Base-by-base conservation (phyloP, 2,888 invertebrate genomes). In the Melinopterus prodromus region DNA sequence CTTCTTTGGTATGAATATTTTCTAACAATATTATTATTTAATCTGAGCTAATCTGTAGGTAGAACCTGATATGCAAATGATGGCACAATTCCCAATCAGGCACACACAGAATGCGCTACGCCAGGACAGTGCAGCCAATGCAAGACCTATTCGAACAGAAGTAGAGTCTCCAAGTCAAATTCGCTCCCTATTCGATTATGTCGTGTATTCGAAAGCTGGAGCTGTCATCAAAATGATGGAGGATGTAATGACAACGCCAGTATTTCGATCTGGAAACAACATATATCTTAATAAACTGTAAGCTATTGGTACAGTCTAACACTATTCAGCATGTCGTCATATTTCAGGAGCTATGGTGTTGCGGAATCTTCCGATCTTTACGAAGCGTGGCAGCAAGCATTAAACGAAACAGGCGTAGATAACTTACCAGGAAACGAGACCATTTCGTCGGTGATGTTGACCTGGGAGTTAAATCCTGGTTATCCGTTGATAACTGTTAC, bases 81-180 rank as follows among this genome's bases (percentile, higher is more conserved):
- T 36, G 6, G 36, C 6, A 14, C 74, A 74, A 74, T 74, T 74
- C 12, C 6, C 74, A 2, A 36, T 74, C 35, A 74, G 74, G 35
- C 74, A 74, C 3, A 35, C 90, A 5, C 89, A 90, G 35, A 82
- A 85, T 6, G 89, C 87, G 0, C 78, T 90, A 71, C 78, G 82
- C 1, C 76, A 80, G 3, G 90, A 93, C 82, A 91, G 91, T 0
- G 87, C 88, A 0, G 90, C 88, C 16, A 88, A 26, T 79, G 88
- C 90, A 1, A 91, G 92, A 83, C 89, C 92, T 0, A 92, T 93
- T 91, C 26, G 92, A 92, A 0, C 88, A 90, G 38, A 85, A 87
- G 91, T 72, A 26, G 74, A 53, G 12, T 69, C 78, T 1, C 80
- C 80, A 14, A 70, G 7, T 26, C 78, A 80, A 69, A 70, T 80